These are phyloP conservation scores for Agrotis puta DNA, from an alignment of 2,888 invertebrate species.

Conservation along the genomic window DNA sequence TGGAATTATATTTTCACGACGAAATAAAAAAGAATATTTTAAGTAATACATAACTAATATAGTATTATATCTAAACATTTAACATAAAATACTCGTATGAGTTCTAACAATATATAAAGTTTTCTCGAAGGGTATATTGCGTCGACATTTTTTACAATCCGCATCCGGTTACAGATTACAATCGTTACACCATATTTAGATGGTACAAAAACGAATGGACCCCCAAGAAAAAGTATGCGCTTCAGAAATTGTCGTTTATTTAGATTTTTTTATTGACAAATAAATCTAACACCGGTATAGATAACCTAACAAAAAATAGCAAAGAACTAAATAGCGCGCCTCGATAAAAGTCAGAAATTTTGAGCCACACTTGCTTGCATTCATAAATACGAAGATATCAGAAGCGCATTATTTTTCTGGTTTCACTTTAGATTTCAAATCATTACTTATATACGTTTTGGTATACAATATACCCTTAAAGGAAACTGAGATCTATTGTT, in stretches of 20 bases:
- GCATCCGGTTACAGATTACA: neutral
- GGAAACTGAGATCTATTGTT: slow-evolving; percentile 50
- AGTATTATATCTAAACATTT: slow-evolving; percentile 44
- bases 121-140: slow-evolving; percentile 49
- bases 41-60: slow-evolving; percentile 41
- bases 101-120: slow-evolving; percentile 31
- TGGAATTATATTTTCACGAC: slow-evolving; percentile 45
- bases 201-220: slow-evolving; percentile 2
- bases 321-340: too few species aligned
- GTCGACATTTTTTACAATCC: neutral
- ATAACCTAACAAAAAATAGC: too few species aligned
- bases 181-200: slow-evolving; percentile 1
- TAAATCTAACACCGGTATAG: too few species aligned
- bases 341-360: too few species aligned
- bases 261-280: too few species aligned
- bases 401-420: too few species aligned
- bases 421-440: too few species aligned
- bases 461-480: slow-evolving; percentile 46
- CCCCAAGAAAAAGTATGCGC: too few species aligned
- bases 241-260: too few species aligned
- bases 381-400: too few species aligned
- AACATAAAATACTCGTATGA: slow-evolving; percentile 48
- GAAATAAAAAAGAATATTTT: slow-evolving; percentile 45
- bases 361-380: too few species aligned
- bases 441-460: too few species aligned